phyloP scores from a whole-genome alignment of 1,140 invertebrate genomes.

The Caenorhabditis latens region DNA sequence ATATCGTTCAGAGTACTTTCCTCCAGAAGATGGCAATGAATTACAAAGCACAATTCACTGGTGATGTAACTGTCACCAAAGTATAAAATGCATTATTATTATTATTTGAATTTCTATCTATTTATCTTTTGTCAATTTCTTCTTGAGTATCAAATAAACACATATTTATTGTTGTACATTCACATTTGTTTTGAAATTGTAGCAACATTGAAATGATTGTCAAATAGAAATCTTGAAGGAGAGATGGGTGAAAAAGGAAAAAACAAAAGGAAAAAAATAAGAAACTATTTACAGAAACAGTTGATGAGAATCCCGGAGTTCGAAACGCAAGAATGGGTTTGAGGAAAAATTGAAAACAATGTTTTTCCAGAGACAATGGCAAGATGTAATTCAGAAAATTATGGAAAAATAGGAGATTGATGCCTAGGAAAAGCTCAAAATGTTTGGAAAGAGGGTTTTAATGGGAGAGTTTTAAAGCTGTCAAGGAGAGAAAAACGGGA shows the following conservation, averaged over 20 bases:
- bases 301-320: constrained; percentile 26
- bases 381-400: neutral
- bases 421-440: constrained; percentile 44
- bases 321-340: constrained; percentile 4
- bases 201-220: neutral
- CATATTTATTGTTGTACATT: constrained; percentile 48
- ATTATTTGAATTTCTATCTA: neutral
- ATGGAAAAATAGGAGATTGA: neutral
- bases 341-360: neutral
- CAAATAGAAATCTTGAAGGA: neutral
- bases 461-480: constrained; percentile 36
- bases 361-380: constrained; percentile 47
- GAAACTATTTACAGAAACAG: constrained; percentile 19
- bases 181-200: neutral
- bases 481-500: neutral
- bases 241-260: neutral
- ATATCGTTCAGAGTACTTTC: constrained; percentile 54
- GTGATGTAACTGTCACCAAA: constrained; percentile 47
- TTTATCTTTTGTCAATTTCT: neutral
- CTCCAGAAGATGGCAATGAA: constrained; percentile 49
- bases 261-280: neutral
- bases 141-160: neutral
- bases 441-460: neutral
- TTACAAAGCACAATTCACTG: constrained; percentile 49
- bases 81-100: neutral